These are phyloP conservation scores for Sialis fuliginosa DNA, from an alignment of 2,888 invertebrate genomes.

Conservation along the genomic window DNA sequence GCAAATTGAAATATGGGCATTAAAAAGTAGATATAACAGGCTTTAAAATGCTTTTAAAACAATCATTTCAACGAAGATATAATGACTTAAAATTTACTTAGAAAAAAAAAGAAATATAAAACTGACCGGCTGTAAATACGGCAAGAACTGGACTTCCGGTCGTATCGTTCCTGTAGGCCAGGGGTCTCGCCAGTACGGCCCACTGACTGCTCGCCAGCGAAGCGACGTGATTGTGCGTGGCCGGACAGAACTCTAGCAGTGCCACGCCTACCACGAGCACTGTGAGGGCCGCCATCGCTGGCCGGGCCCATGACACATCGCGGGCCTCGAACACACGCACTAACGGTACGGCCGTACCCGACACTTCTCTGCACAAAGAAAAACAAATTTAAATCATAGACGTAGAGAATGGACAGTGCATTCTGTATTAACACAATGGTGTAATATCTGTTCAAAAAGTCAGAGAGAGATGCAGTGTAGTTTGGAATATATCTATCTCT, in stretches of 20 bases:
- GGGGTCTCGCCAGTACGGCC: constrained; percentile 39
- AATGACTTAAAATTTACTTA: not conserved
- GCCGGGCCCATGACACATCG: constrained; percentile 40
- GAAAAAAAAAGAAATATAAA: not conserved
- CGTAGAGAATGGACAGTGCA: too few species aligned
- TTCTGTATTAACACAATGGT: too few species aligned
- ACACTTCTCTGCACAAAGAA: constrained; percentile 27
- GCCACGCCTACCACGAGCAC: constrained; percentile 39
- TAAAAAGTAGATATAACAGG: too few species aligned
- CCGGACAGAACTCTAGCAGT: constrained; percentile 40
- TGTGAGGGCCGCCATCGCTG: constrained; percentile 37
- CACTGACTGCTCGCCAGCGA: constrained; percentile 40
- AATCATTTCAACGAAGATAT: not conserved
- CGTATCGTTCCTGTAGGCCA: constrained; percentile 38
- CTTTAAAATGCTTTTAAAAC: not conserved
- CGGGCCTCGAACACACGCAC: constrained; percentile 39
- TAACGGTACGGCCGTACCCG: constrained; percentile 38
- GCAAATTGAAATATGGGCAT: too few species aligned
- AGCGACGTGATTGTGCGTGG: constrained; percentile 34
- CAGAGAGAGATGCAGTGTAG: too few species aligned
- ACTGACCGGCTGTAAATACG: constrained; percentile 40
- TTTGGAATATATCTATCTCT: too few species aligned
- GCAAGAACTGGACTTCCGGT: constrained; percentile 44
- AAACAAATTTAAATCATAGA: too few species aligned
- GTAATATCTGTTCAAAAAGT: too few species aligned